Evolutionary conservation across 2,113 vertebrate genomes (phyloP), one percentile per base, ranked within the genome.

Genomic region (Ornithorhynchus anatinus): DNA sequence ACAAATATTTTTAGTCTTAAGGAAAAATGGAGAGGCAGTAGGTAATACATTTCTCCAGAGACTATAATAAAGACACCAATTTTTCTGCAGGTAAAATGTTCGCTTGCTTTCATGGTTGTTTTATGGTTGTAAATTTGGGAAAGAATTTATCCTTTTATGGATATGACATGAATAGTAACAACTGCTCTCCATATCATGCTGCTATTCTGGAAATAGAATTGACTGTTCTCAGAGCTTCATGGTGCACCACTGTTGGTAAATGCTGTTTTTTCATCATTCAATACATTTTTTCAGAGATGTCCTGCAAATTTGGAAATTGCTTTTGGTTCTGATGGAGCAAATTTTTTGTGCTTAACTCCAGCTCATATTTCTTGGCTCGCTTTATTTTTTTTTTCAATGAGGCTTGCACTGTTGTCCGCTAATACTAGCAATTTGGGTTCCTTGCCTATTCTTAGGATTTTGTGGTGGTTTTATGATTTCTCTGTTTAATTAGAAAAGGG

Each of bases 151-250:
- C 74, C 82, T 70, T 40, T 72, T 63, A 44, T 79, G 67, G 59
- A 79, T 81, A 82, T 70, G 75, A 81, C 54, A 43, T 48, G 62
- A n/a, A 63, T 79, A 75, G 84, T 80, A 79, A 80, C 80, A 73
- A 84, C 85, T 80, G 77, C 64, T 75, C 39, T 51, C 72, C 38
- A 69, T 42, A 71, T 45, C 53, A 40, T 73, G 27, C 6, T 68
- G 52, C 57, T 77, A 52, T 40, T 32, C 4, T 33, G 75, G 42
- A 61, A 64, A 67, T 36, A 40, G 66, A 72, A 67, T 42, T n/a
- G 62, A 59, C 33, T 69, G 48, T 75, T 60, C n/a, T n/a, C 76
- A 74, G 66, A 69, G 20, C 31, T 77, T 47, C 22, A 10, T 63
- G 47, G 45, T 59, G 33, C n/a, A n/a, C n/a, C n/a, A n/a, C n/a